Evolutionary conservation across 2,888 invertebrate genomes (phyloP).

Genomic region (Coremacera marginata): DNA sequence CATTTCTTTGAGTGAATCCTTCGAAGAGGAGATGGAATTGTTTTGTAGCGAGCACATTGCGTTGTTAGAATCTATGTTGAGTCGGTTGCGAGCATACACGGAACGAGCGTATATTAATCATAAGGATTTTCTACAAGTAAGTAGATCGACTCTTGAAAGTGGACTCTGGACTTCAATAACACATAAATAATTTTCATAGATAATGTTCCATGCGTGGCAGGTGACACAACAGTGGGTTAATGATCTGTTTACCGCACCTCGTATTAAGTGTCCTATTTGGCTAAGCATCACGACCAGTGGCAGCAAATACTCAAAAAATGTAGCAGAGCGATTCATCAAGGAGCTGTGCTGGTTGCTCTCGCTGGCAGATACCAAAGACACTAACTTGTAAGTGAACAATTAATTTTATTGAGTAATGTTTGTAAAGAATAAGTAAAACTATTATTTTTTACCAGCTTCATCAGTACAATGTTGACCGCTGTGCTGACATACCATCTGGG

Average conservation of each 20-base stretch:
- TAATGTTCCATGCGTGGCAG: constrained; percentile 72
- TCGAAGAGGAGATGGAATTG: constrained; percentile 77
- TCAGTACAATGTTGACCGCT: constrained; percentile 89
- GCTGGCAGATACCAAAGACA: constrained; percentile 84
- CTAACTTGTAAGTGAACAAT: constrained; percentile 84
- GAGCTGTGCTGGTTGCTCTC: constrained; percentile 78
- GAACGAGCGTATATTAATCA: constrained; percentile 75
- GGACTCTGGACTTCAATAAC: not conserved
- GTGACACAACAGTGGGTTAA: constrained; percentile 72
- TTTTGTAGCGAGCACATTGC: constrained; percentile 86
- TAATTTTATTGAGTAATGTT: not conserved
- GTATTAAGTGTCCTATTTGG: constrained; percentile 78
- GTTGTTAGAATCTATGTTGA: constrained; percentile 79
- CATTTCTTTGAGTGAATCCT: constrained; percentile 72
- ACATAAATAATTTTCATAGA: constrained; percentile 49
- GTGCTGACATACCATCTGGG: constrained; percentile 91
- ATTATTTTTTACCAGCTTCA: constrained; percentile 77
- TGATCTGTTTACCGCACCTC: constrained; percentile 78
- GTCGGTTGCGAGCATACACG: constrained; percentile 77
- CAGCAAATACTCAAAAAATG: constrained; percentile 65
- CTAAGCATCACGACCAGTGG: constrained; percentile 71
- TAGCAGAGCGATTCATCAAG: constrained; percentile 71
- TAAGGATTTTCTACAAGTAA: constrained; percentile 71
- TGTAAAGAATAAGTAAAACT: not conserved
- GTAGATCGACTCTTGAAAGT: not conserved